Conservation (phyloP, 2,888 invertebrate genomes). For the Eudemis profundana region DNA sequence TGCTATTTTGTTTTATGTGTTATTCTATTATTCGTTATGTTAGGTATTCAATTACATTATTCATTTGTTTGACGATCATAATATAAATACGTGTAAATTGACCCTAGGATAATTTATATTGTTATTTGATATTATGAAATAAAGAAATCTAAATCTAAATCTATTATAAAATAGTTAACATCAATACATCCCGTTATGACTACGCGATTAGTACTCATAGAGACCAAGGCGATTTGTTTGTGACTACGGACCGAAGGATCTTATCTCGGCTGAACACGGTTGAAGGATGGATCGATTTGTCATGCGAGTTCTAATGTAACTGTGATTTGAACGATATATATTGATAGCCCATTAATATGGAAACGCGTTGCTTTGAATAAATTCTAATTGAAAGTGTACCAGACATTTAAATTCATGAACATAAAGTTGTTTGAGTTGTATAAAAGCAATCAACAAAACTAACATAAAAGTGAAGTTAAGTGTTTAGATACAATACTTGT, state of each 20-base stretch:
- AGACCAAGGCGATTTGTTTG: slow-evolving; percentile 26
- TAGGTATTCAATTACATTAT: too few species aligned
- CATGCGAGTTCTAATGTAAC: slow-evolving; percentile 19
- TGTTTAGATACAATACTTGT: slow-evolving; percentile 48
- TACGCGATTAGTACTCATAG: slow-evolving; percentile 26
- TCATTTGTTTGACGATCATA: too few species aligned
- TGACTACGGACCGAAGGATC: slow-evolving; percentile 27
- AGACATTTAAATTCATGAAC: slow-evolving; percentile 20
- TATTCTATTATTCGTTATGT: too few species aligned
- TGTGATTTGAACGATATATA: slow-evolving; percentile 19
- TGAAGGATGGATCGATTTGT: slow-evolving; percentile 46
- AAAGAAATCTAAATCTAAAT: too few species aligned
- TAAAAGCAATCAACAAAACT: slow-evolving; percentile 40
- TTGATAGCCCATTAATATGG: slow-evolving; percentile 11
- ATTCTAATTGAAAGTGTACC: slow-evolving; percentile 21
- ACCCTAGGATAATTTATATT: too few species aligned
- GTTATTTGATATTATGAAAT: too few species aligned
- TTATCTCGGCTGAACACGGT: slow-evolving; percentile 33
- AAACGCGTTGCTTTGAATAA: not conserved
- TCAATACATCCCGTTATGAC: slow-evolving; percentile 3
- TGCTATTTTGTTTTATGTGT: too few species aligned
- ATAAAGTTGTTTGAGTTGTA: slow-evolving; percentile 21
- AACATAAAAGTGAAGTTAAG: slow-evolving; percentile 43
- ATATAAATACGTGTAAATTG: too few species aligned
- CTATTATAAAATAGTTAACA: slow-evolving; percentile 25